phyloP scores from a whole-genome alignment of 2,888 invertebrate species.

The Lampropteryx suffumata region DNA sequence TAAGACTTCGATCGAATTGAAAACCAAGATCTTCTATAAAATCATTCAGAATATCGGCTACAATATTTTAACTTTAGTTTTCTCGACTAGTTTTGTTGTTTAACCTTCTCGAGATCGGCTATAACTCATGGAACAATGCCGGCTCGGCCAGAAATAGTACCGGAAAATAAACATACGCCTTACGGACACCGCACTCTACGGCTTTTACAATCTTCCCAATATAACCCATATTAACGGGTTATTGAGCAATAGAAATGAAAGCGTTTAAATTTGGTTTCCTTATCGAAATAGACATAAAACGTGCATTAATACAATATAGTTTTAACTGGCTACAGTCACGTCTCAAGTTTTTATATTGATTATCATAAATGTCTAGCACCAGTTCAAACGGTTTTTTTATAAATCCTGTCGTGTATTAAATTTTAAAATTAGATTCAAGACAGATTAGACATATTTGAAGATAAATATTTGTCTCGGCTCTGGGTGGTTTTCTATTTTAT shows the following conservation, averaged over 20 bases:
- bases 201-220: conserved; percentile 37
- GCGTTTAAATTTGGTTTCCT: conserved; percentile 7
- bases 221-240: conserved; percentile 20
- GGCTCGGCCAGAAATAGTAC: conserved; percentile 68
- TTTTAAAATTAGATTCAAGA: too few species aligned
- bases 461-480: too few species aligned
- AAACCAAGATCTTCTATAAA: neutral
- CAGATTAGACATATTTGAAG: too few species aligned
- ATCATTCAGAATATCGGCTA: conserved; percentile 9
- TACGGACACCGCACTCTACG: conserved; percentile 49
- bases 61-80: conserved; percentile 30
- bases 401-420: too few species aligned
- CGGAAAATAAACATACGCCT: conserved; percentile 65
- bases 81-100: conserved; percentile 58
- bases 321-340: too few species aligned
- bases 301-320: neutral
- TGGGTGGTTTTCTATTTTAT: too few species aligned
- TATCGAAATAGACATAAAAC: neutral
- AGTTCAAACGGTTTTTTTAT: too few species aligned
- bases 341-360: too few species aligned
- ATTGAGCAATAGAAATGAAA: conserved; percentile 12
- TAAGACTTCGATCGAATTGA: neutral
- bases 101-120: conserved; percentile 59
- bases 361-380: too few species aligned
- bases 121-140: conserved; percentile 75